Base-by-base conservation (phyloP, 2,113 vertebrate genomes). In the Muntiacus reevesi region DNA sequence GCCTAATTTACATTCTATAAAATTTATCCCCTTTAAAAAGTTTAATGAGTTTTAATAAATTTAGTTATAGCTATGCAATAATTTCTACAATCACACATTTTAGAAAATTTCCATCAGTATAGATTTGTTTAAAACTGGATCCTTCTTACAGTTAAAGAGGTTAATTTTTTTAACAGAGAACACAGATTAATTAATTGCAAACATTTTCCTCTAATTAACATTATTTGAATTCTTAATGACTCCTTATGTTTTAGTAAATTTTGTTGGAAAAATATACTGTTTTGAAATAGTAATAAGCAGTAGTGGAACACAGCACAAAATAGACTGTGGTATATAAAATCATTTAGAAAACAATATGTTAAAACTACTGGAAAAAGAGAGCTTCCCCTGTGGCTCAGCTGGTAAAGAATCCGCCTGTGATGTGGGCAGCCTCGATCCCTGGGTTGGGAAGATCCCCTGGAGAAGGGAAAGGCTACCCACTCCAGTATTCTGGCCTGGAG, bases 221-320 rank as follows among this genome's bases (percentile, higher is more conserved):
- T 93, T 28, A 87, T 95, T 90, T 62, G 33, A 83, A 78, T 93
- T 95, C n/a, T 54, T 96, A 91, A 89, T 96, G 28, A 86, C 28
- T 74, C n/a, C 76, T 28, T 47, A 28, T 36, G 83, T 82, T 94
- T 88, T 92, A 64, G 43, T 71, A 96, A 94, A 64, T 64, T 59
- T 84, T 89, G 7, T 40, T 60, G n/a, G 33, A 67, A 57, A 93
- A 67, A 57, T 74, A 88, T n/a, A 83, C 50, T 78, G 13, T 85
- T 92, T 92, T 85, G 33, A 23, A 74, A 57, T 94, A 84, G 33
- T 15, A 95, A 76, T 84, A 92, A 30, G 64, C 21, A 89, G 74
- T 87, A 76, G 36, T 97, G 14, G 23, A 89, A 86, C 45, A 57
- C 6, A 89, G 25, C 1, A 25, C 27, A 89, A 40, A 81, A 17